Base-by-base conservation (phyloP, 1,140 invertebrate genomes). In the Trichomalopsis sarcophagae region DNA sequence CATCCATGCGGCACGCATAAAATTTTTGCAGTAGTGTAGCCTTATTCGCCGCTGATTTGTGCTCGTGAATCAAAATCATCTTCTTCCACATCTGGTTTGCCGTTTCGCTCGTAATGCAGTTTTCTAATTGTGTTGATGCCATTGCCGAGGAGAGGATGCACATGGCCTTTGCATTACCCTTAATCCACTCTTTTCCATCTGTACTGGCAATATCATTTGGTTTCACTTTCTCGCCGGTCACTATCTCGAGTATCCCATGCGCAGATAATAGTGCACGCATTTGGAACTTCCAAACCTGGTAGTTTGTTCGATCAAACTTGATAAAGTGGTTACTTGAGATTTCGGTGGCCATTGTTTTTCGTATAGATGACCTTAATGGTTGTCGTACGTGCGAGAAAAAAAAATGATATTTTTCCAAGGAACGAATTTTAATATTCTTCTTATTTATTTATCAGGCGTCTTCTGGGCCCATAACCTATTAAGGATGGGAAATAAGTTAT, bases 31-130 rank as follows among this genome's bases (percentile, higher is more conserved):
- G 76, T 0, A 88, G 33, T 0, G 75, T 23, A 21, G 86, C n/a
- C 79, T 88, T 86, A 27, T 82, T 87, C 23, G 75, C 23, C 80
- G 9, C 33, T 71, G 47, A 47, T 9, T 84, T 84, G 78, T 87
- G 85, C 66, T 87, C 86, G 21, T 88, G 84, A 1, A 88, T 83
- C 1, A 14, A 21, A 0, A 0, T 11, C 2, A 87, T 77, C 66
- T 85, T 85, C 2, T 6, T 33, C 84, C 87, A 88, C 84, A 88
- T 88, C 13, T 40, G 71, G 5, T 76, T 62, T 0, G 87, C 80
- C 13, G 79, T 80, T 2, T 14, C 76, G 73, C 81, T 84, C 0
- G n/a, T 85, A 2, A 84, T 36, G 0, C 81, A 55, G 14, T 47
- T 76, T 0, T 88, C 82, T 0, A 86, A 33, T 40, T 86, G 75